phyloP scores from a whole-genome alignment of 1,140 invertebrate genomes.

The Drosophila kohkoa region DNA sequence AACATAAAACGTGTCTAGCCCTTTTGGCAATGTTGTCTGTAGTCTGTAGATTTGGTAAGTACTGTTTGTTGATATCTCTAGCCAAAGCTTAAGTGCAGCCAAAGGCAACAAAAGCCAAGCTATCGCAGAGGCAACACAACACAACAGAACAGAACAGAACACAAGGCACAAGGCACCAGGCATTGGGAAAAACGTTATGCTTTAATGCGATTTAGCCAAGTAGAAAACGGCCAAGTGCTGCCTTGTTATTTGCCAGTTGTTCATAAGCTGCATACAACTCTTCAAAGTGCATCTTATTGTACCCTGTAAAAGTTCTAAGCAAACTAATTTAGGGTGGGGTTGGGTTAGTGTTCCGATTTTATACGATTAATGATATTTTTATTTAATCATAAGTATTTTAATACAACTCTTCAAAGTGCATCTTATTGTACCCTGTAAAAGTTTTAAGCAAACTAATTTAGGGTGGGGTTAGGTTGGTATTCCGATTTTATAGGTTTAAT shows the following conservation, averaged over 20 bases:
- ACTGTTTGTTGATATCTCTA: conserved; percentile 75
- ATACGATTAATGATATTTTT: no score
- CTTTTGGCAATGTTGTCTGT: conserved; percentile 65
- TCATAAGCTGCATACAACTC: conserved; percentile 49
- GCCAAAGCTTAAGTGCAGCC: conserved; percentile 75
- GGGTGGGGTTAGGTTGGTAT: no score
- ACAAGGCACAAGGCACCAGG: neutral
- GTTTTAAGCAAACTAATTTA: neutral
- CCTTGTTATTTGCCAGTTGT: conserved; percentile 61
- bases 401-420: conserved; percentile 38
- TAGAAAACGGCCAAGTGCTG: conserved; percentile 6
- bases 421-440: conserved; percentile 24
- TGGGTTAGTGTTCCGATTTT: no score
- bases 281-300: conserved; percentile 31
- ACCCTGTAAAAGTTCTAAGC: neutral
- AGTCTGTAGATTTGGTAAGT: conserved; percentile 63
- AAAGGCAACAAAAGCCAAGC: conserved; percentile 60
- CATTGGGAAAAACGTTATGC: conserved; percentile 59
- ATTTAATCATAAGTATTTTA: no score
- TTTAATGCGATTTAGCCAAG: conserved; percentile 70
- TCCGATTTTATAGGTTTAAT: no score
- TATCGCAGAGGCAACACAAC: no score
- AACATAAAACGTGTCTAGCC: conserved; percentile 30
- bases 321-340: neutral
- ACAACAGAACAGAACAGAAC: no score